Evolutionary conservation across 2,113 vertebrate species (phyloP).

Genomic region (Phylloscopus trochilus): DNA sequence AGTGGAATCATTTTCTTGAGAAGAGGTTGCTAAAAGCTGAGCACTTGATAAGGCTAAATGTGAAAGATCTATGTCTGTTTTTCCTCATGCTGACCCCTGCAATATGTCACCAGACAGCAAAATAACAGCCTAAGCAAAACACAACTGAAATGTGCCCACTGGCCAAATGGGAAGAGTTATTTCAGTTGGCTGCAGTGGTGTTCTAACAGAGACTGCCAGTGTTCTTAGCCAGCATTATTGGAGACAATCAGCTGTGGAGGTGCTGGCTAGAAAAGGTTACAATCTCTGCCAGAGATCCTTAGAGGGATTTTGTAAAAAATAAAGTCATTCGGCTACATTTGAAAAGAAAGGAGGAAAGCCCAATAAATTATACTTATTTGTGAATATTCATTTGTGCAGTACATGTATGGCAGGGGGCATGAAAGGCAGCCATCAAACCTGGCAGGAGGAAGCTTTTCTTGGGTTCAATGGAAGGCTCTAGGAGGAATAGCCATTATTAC

Average conservation of each 20-base stretch:
- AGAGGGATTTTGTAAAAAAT: background rate
- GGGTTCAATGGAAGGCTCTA: rapidly evolving
- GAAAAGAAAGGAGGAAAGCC: background rate
- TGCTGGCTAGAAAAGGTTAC: background rate
- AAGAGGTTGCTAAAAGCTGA: background rate
- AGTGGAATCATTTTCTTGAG: background rate
- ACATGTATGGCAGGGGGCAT: background rate
- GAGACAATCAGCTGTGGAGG: background rate
- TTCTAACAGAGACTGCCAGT: background rate
- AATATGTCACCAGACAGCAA: background rate
- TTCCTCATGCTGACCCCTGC: background rate
- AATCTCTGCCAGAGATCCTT: background rate
- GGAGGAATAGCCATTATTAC: background rate
- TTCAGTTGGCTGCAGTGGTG: background rate
- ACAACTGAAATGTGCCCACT: background rate
- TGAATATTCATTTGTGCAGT: background rate
- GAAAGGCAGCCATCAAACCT: background rate
- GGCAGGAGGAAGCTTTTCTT: background rate
- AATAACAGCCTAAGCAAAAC: background rate
- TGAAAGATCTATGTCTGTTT: constrained; percentile 6
- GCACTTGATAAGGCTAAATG: background rate
- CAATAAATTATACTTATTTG: background rate
- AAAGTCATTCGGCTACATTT: background rate
- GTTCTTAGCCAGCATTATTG: background rate
- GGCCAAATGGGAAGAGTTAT: constrained; percentile 32